Evolutionary conservation across 2,888 invertebrate genomes (phyloP).

Genomic region (Alcis repandata): DNA sequence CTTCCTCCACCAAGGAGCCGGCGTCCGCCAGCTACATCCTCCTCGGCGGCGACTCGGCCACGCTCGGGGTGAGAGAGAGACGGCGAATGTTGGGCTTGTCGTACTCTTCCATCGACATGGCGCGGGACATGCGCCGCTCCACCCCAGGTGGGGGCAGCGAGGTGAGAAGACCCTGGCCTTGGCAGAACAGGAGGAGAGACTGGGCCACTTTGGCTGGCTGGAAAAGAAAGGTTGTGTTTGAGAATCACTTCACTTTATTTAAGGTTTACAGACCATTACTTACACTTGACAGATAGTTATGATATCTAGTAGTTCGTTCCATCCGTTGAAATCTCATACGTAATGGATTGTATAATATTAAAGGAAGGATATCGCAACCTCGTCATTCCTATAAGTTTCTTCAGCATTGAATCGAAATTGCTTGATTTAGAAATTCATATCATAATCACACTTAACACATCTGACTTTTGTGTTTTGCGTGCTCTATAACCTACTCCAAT

Average conservation of each 20-base stretch:
- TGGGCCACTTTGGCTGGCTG: constrained; percentile 96
- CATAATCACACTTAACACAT: no score
- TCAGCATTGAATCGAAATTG: neutral
- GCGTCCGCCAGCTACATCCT: constrained; percentile 64
- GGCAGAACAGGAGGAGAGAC: constrained; percentile 94
- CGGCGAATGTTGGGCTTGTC: constrained; percentile 93
- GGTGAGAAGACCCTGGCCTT: constrained; percentile 94
- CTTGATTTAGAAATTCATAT: no score
- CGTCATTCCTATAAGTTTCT: constrained; percentile 8
- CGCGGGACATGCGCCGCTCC: constrained; percentile 89
- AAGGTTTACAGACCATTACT: no score
- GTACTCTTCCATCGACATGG: constrained; percentile 94
- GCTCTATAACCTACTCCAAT: no score
- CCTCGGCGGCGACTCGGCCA: constrained; percentile 71
- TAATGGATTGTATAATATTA: neutral
- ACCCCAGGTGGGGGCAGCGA: constrained; percentile 94
- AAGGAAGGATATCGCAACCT: neutral
- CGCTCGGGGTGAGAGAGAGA: constrained; percentile 87
- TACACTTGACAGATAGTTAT: neutral
- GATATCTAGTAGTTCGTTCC: neutral
- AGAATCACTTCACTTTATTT: neutral
- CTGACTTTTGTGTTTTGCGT: no score
- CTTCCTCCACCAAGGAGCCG: constrained; percentile 62
- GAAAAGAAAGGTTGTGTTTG: constrained; percentile 40
- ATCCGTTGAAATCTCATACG: neutral